Conservation (phyloP, 2,888 invertebrate species). For the Chrysina gloriosa region DNA sequence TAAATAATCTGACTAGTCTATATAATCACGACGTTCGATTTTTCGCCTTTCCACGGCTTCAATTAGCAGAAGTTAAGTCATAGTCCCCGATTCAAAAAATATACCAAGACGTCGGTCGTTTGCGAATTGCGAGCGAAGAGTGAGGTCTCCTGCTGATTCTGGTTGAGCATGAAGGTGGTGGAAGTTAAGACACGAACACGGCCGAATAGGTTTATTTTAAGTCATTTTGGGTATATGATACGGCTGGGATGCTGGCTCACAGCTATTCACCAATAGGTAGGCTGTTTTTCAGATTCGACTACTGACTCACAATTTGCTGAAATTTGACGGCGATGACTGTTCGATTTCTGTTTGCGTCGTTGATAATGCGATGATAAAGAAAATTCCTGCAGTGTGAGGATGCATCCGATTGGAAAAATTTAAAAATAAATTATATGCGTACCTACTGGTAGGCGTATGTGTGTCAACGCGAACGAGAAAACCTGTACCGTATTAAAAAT, state of each 20-base stretch:
- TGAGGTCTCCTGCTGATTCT: constrained; percentile 66
- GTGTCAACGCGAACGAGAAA: constrained; percentile 31
- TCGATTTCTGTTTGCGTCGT: constrained; percentile 31
- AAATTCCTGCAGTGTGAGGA: constrained; percentile 28
- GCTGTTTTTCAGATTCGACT: constrained; percentile 23
- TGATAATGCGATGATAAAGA: constrained; percentile 35
- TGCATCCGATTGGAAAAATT: constrained; percentile 21
- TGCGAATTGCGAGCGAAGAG: constrained; percentile 91
- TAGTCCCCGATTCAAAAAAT: constrained; percentile 75
- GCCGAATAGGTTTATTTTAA: constrained; percentile 59
- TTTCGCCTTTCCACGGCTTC: constrained; percentile 67
- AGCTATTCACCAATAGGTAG: constrained; percentile 18
- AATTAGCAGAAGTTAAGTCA: constrained; percentile 81
- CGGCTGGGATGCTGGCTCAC: constrained; percentile 39
- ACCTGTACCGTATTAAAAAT: constrained; percentile 33
- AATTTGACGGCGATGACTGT: constrained; percentile 30
- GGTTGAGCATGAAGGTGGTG: constrained; percentile 53
- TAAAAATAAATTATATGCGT: constrained; percentile 28
- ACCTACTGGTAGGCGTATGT: constrained; percentile 9
- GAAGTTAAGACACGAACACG: constrained; percentile 48
- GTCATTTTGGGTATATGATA: constrained; percentile 53
- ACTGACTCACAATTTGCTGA: constrained; percentile 31
- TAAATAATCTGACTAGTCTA: constrained; percentile 53
- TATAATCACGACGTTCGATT: constrained; percentile 54
- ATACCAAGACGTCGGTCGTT: constrained; percentile 94